Evolutionary conservation across 30 jellyfish, hydroid and myxozoan species (phyloP).

Genomic region (Cassiopea andromeda): DNA sequence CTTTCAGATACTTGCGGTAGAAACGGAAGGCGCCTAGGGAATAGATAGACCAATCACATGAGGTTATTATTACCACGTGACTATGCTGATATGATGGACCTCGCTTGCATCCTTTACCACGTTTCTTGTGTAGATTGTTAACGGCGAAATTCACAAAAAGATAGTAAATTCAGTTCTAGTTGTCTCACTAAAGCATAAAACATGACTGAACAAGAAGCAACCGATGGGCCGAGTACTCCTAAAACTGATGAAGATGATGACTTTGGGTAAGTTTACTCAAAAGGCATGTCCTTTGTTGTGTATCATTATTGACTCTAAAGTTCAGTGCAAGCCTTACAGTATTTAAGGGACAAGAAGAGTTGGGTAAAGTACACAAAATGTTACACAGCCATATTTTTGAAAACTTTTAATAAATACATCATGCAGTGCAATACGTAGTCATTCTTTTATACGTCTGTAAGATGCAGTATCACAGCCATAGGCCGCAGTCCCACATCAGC

Average conservation of each 20-base stretch:
- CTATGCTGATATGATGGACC: slow-evolving; percentile 16
- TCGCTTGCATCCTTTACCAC: slow-evolving; percentile 50
- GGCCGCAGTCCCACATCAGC: too few relatives aligned
- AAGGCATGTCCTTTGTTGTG: too few relatives aligned
- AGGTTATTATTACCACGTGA: background rate
- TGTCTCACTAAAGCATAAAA: background rate
- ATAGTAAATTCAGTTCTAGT: too few relatives aligned
- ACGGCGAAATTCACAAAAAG: slow-evolving; percentile 9
- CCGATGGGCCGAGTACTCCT: background rate
- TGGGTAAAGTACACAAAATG: too few relatives aligned
- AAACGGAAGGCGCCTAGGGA: background rate
- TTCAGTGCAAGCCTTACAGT: too few relatives aligned
- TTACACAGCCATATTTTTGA: too few relatives aligned
- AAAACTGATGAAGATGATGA: slow-evolving; percentile 46
- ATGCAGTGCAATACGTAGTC: too few relatives aligned
- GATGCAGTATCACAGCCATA: too few relatives aligned
- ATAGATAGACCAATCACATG: slow-evolving; percentile 2
- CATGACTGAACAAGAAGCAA: slow-evolving; percentile 34
- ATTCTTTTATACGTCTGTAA: too few relatives aligned
- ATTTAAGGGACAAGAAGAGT: too few relatives aligned
- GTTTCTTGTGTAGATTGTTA: slow-evolving; percentile 2
- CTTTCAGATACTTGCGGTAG: background rate
- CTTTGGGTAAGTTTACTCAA: slow-evolving; percentile 30
- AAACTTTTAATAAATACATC: too few relatives aligned
- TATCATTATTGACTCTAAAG: too few relatives aligned